Evolutionary conservation across 2,113 vertebrate species (phyloP).

Genomic region (Otocyon megalotis): DNA sequence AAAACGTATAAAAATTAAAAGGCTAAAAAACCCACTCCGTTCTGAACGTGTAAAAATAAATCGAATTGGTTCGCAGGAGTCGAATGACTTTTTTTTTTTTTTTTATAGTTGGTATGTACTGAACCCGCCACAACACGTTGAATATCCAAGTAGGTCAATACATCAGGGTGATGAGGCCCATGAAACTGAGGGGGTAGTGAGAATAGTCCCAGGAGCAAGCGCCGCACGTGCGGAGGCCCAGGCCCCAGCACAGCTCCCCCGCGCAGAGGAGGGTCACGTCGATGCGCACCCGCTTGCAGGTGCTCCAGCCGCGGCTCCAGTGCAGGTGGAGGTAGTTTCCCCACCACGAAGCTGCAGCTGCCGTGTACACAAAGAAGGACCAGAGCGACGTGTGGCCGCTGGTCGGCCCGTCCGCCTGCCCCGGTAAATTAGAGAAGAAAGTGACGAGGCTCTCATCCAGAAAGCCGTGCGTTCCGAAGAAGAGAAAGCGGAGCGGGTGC

Average conservation of each 20-base stretch:
- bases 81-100: not conserved
- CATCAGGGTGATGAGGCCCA: slow-evolving; percentile 92
- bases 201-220: slow-evolving; percentile 95
- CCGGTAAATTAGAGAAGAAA: slow-evolving; percentile 90
- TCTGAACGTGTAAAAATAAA: slow-evolving; percentile 71
- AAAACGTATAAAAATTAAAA: slow-evolving; percentile 74
- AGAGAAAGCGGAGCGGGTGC: slow-evolving; percentile 87
- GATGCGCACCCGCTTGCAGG: slow-evolving; percentile 88
- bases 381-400: slow-evolving; percentile 92
- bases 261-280: slow-evolving; percentile 91
- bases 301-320: slow-evolving; percentile 88
- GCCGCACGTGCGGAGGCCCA: slow-evolving; percentile 87
- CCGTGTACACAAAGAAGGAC: slow-evolving; percentile 94
- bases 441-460: slow-evolving; percentile 93
- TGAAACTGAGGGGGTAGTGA: slow-evolving; percentile 92
- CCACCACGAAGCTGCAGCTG: slow-evolving; percentile 93
- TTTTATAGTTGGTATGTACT: slow-evolving; percentile 76
- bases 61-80: not conserved
- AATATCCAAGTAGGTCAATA: slow-evolving; percentile 93
- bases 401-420: slow-evolving; percentile 83
- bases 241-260: slow-evolving; percentile 92
- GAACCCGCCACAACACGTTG: slow-evolving; percentile 89
- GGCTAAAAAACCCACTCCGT: not conserved
- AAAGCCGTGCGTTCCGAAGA: slow-evolving; percentile 94
- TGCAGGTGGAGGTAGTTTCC: slow-evolving; percentile 91